Evolutionary conservation across 1,140 invertebrate species (phyloP).

Genomic region (Tyrophagus putrescentiae): DNA sequence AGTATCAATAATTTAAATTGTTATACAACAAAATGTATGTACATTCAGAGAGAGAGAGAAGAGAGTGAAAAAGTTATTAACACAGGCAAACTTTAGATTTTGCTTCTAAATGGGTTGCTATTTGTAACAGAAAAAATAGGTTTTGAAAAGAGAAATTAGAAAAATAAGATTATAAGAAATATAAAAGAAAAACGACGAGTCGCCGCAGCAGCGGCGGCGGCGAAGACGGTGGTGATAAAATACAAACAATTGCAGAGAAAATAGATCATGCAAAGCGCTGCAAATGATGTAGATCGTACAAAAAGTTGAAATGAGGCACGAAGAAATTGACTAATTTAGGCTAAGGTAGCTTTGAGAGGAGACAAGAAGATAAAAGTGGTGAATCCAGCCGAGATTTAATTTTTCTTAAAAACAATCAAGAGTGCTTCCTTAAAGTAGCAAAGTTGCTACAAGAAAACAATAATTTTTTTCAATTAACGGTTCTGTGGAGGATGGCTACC

Average conservation of each 20-base stretch:
- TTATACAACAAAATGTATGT: too few relatives aligned
- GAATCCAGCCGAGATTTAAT: neutral
- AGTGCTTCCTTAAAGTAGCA: neutral
- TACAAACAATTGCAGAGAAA: too few relatives aligned
- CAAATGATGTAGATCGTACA: neutral
- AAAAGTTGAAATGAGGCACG: constrained; percentile 15
- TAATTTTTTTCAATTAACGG: neutral
- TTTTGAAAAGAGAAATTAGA: neutral
- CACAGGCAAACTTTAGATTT: constrained; percentile 3
- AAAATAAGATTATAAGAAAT: neutral
- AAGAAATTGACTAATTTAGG: constrained; percentile 6
- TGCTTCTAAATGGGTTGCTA: neutral
- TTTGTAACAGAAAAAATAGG: neutral
- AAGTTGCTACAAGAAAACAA: neutral
- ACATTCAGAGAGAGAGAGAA: neutral
- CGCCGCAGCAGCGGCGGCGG: too few relatives aligned
- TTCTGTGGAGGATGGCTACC: constrained; percentile 1
- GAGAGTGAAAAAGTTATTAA: constrained; percentile 1
- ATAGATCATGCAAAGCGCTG: too few relatives aligned
- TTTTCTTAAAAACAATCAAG: neutral
- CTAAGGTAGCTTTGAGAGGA: neutral
- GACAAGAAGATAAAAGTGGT: neutral
- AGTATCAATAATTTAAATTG: neutral
- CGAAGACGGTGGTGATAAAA: too few relatives aligned
- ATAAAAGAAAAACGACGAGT: neutral